Evolutionary conservation across 2,888 invertebrate genomes (phyloP).

Genomic region (Rotaria socialis): DNA sequence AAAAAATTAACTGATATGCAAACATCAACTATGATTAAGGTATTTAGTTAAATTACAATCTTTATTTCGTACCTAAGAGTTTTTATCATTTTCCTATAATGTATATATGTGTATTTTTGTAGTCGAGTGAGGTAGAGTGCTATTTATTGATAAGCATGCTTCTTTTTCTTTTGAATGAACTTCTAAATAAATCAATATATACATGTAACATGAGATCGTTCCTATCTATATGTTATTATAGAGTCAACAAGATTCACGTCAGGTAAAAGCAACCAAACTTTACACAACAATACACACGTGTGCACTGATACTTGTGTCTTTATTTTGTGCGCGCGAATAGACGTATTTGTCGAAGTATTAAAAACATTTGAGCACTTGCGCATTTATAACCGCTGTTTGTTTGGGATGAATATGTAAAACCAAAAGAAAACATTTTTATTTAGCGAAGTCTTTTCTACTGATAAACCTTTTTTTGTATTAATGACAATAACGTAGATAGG

Average conservation of each 20-base stretch:
- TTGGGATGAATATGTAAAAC: background rate
- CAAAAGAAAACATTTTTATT: background rate
- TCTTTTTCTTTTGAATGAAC: background rate
- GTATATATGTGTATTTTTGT: background rate
- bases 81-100: background rate
- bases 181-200: background rate
- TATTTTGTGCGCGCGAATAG: background rate
- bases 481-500: conserved; percentile 16
- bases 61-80: background rate
- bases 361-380: background rate
- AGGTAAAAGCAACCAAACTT: background rate
- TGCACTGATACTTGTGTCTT: background rate
- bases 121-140: conserved; percentile 35
- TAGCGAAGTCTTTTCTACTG: background rate
- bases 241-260: conserved; percentile 33
- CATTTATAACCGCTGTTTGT: conserved; percentile 8
- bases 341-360: background rate
- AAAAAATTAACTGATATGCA: conserved; percentile 99
- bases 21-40: conserved; percentile 98
- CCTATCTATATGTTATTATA: conserved; percentile 27
- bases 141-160: background rate
- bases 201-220: background rate
- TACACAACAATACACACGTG: background rate
- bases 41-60: background rate
- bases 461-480: background rate